These are phyloP conservation scores for Hormiphora californensis DNA, from an alignment of 37 sponge, comb jelly and placozoan species.

Conservation along the genomic window DNA sequence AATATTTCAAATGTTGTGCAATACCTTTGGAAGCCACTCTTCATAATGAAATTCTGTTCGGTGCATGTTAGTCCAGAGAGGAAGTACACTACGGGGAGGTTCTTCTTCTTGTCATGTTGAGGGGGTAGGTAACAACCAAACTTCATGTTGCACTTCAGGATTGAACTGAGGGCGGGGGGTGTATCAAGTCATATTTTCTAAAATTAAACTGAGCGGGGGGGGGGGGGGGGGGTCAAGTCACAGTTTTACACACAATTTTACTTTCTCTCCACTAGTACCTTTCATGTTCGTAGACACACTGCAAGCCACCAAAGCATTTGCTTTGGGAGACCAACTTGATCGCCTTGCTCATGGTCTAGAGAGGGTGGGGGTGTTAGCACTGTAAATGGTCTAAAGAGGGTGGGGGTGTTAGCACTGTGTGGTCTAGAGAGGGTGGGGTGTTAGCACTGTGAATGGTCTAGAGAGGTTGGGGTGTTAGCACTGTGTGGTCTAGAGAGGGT, in stretches of 20 bases:
- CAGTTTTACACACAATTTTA: too few species aligned
- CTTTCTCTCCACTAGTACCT: too few species aligned
- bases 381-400: too few species aligned
- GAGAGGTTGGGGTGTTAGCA: too few species aligned
- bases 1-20: not conserved
- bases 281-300: constrained; percentile 51
- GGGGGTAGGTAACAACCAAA: constrained; percentile 85
- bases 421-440: too few species aligned
- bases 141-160: constrained; percentile 82
- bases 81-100: constrained; percentile 87
- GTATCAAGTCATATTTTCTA: not conserved
- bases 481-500: too few species aligned
- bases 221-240: too few species aligned
- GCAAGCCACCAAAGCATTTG: constrained; percentile 40
- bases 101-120: constrained; percentile 63
- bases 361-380: too few species aligned
- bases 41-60: constrained; percentile 86
- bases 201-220: too few species aligned
- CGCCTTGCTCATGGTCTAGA: not conserved
- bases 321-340: constrained; percentile 31
- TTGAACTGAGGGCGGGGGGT: not conserved
- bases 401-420: too few species aligned
- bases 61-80: constrained; percentile 97
- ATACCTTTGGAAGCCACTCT: constrained; percentile 72
- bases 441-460: too few species aligned